phyloP scores from a whole-genome alignment of 2,797 vertebrate genomes.

The Ambastaia sidthimunki region DNA sequence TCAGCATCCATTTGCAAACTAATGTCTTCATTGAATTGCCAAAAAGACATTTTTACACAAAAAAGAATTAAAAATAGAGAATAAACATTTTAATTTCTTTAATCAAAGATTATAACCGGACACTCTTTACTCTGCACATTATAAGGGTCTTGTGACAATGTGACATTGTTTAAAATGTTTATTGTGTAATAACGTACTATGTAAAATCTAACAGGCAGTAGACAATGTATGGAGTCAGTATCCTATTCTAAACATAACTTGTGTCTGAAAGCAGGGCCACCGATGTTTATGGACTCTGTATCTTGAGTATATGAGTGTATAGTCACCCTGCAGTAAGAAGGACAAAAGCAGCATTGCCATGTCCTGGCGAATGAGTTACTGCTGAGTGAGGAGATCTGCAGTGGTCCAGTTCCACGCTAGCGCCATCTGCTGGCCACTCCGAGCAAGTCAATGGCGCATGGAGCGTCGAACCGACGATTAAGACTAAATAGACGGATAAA shows the following conservation, averaged over 20 bases:
- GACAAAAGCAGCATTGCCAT: conserved; percentile 51
- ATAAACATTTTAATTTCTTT: no score
- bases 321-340: conserved; percentile 31
- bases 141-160: background rate
- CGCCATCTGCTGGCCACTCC: conserved; percentile 54
- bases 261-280: background rate
- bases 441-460: conserved; percentile 32
- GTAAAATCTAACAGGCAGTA: background rate
- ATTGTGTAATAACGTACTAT: background rate
- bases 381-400: conserved; percentile 50
- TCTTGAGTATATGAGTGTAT: conserved; percentile 30
- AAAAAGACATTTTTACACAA: background rate
- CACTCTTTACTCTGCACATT: no score
- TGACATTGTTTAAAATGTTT: background rate
- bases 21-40: background rate
- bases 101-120: no score
- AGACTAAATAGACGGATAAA: no score
- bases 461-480: background rate
- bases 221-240: background rate
- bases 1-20: background rate
- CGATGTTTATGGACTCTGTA: background rate
- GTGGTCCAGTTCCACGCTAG: conserved; percentile 51
- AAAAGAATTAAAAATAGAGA: no score
- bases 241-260: background rate
- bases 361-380: conserved; percentile 54